Conservation (phyloP, 2,113 vertebrate species). For the Centrocercus urophasianus region DNA sequence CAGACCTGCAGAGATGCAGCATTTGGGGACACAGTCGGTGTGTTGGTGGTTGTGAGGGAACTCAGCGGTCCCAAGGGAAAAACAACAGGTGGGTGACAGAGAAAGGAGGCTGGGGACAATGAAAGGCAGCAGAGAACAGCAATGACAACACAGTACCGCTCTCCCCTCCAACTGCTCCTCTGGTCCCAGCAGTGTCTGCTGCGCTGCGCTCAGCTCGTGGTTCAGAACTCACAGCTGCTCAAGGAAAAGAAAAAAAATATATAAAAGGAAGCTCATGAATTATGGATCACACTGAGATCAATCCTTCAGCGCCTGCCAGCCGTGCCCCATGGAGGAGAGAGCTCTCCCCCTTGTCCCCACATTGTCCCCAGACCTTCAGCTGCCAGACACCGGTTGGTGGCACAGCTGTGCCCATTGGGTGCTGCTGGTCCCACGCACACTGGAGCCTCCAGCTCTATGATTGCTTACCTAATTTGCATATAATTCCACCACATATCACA, state of each 20-base stretch:
- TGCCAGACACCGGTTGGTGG: too few species aligned
- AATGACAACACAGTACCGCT: conserved; percentile 28
- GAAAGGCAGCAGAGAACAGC: conserved; percentile 18
- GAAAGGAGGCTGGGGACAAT: conserved; percentile 30
- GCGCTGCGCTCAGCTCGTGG: background rate
- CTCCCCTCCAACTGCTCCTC: conserved; percentile 35
- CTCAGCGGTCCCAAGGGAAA: background rate
- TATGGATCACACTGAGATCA: conserved; percentile 61
- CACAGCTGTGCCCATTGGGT: too few species aligned
- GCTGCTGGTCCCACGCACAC: too few species aligned
- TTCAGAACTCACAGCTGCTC: conserved; percentile 64
- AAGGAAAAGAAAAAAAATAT: background rate
- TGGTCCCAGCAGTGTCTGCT: conserved; percentile 6
- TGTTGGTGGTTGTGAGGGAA: background rate
- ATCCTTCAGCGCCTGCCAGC: conserved; percentile 72
- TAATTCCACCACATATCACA: too few species aligned
- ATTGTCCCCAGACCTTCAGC: too few species aligned
- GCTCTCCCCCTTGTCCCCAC: too few species aligned
- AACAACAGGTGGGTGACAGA: background rate
- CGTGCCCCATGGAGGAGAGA: too few species aligned
- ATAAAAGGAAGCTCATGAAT: conserved; percentile 61
- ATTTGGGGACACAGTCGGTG: too few species aligned
- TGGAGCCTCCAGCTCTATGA: too few species aligned
- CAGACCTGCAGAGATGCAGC: too few species aligned
- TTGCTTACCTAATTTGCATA: too few species aligned